phyloP scores from a whole-genome alignment of 2,797 vertebrate species.

The Hylomyscus alleni region DNA sequence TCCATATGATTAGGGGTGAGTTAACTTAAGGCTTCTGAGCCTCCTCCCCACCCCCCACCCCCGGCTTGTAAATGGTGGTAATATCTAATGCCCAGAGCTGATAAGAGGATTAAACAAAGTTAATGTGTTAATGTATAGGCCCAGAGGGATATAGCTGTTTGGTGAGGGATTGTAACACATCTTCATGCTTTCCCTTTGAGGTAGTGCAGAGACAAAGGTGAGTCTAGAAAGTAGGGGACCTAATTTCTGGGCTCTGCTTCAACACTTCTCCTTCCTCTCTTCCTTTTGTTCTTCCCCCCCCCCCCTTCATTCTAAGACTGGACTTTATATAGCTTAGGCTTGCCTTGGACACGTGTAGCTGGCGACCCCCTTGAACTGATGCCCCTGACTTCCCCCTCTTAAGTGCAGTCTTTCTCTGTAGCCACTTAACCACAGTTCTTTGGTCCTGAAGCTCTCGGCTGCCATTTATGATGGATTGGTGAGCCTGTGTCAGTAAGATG shows the following conservation, averaged over 20 bases:
- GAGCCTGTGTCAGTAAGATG: constrained; percentile 26
- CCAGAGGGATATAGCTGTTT: neutral
- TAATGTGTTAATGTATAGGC: neutral
- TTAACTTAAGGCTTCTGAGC: constrained; percentile 60
- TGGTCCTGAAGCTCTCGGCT: constrained; percentile 16
- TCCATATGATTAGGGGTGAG: constrained; percentile 70
- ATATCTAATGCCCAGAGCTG: constrained; percentile 24
- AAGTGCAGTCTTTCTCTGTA: neutral
- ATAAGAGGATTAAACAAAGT: constrained; percentile 14
- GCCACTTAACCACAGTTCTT: neutral
- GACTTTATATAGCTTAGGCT: neutral
- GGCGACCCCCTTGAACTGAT: neutral
- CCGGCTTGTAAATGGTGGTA: constrained; percentile 2
- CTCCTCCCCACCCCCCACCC: neutral
- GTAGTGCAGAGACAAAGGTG: neutral
- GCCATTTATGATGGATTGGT: constrained; percentile 48
- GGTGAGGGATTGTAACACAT: constrained; percentile 12
- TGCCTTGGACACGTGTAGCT: neutral
- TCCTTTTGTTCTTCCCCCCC: neutral
- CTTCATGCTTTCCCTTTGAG: constrained; percentile 14
- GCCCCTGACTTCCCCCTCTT: neutral
- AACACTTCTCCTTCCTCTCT: neutral
- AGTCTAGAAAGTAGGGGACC: constrained; percentile 16
- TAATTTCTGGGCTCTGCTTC: constrained; percentile 61
- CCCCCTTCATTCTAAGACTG: neutral